Conservation (phyloP, 2,888 invertebrate species). For the Dione juno region DNA sequence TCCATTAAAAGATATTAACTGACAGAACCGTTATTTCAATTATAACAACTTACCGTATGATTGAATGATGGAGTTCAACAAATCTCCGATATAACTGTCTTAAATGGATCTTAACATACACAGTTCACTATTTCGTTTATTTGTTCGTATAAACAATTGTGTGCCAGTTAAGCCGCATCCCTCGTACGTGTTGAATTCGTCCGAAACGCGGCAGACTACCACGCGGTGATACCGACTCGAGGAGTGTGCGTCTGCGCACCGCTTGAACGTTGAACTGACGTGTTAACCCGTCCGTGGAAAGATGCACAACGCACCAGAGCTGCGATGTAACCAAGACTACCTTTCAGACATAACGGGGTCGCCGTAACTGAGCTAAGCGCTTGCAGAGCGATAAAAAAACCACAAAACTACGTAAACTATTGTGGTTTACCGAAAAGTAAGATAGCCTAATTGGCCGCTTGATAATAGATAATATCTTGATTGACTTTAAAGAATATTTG, state of each 20-base stretch:
- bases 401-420: slow-evolving; percentile 70
- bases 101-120: slow-evolving; percentile 58
- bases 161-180: slow-evolving; percentile 50
- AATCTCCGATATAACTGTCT: slow-evolving; percentile 46
- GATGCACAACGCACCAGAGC: slow-evolving; percentile 47
- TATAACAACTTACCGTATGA: slow-evolving; percentile 33
- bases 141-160: slow-evolving; percentile 51
- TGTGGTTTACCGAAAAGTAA: slow-evolving; percentile 62
- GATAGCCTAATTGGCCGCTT: slow-evolving; percentile 68
- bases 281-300: slow-evolving; percentile 59
- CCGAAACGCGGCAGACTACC: slow-evolving; percentile 42
- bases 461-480: slow-evolving; percentile 49
- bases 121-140: slow-evolving; percentile 56
- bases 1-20: slow-evolving; percentile 19
- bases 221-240: slow-evolving; percentile 61
- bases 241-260: slow-evolving; percentile 75
- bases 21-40: slow-evolving; percentile 9
- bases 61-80: slow-evolving; percentile 28
- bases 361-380: slow-evolving; percentile 50
- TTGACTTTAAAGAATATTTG: background rate
- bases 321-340: slow-evolving; percentile 42
- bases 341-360: slow-evolving; percentile 58
- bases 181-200: slow-evolving; percentile 36
- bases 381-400: slow-evolving; percentile 62
- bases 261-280: slow-evolving; percentile 78